phyloP scores from a whole-genome alignment of 2,113 vertebrate genomes.

The Phocoena phocoena region DNA sequence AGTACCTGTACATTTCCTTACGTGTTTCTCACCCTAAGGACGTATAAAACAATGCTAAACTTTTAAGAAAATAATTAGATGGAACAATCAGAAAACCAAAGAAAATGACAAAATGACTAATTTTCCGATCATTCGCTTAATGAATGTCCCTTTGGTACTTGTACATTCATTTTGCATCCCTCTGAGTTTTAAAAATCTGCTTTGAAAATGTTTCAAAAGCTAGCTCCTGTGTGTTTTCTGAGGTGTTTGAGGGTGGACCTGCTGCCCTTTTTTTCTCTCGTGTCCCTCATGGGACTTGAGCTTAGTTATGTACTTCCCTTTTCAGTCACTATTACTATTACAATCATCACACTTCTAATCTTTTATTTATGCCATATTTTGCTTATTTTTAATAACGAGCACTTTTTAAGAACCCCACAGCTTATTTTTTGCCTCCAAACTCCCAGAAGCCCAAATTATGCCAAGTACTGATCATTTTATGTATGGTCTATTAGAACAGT shows the following conservation, averaged over 20 bases:
- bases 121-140: not conserved
- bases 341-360: not conserved
- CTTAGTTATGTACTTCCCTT: not conserved
- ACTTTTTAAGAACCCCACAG: not conserved
- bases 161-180: not conserved
- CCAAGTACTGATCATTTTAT: not conserved
- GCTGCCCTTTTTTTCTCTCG: not conserved
- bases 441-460: not conserved
- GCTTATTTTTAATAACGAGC: not conserved
- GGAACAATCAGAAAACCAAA: not conserved
- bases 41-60: not conserved
- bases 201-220: not conserved
- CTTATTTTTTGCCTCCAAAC: not conserved
- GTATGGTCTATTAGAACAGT: not conserved
- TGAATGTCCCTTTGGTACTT: not conserved
- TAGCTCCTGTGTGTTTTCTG: not conserved
- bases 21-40: not conserved
- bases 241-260: not conserved
- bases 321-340: not conserved
- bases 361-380: not conserved
- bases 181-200: not conserved
- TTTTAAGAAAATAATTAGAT: slow-evolving; percentile 36
- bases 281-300: not conserved
- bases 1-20: not conserved
- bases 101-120: not conserved